Percentiles rank a stretch among this genome's conserved stretches.
Evolutionary conservation across 2,113 vertebrate genomes (phyloP).

Genomic region (Pseudorhombus dupliciocellatus): DNA sequence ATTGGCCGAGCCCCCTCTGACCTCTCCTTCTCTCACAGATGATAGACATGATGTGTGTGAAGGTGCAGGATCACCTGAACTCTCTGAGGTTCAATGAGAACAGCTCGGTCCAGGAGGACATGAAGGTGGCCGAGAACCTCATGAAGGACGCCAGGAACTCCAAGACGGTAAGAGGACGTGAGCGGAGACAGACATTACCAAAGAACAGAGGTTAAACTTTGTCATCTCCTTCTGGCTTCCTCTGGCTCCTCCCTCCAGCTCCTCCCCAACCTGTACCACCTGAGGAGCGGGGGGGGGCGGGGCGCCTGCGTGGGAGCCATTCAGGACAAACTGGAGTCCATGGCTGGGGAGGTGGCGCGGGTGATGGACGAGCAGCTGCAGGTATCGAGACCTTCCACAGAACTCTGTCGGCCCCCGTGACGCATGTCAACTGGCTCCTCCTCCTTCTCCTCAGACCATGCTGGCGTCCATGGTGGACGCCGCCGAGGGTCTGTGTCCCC

Average conservation of each 20-base stretch:
- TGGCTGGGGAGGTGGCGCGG: slow-evolving; percentile 90
- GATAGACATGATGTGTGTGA: slow-evolving; percentile 95
- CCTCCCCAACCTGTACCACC: slow-evolving; percentile 92
- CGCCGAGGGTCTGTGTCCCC: slow-evolving; percentile 92
- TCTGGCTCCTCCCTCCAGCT: slow-evolving; percentile 77
- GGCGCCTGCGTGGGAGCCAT: slow-evolving; percentile 85
- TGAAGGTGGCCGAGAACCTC: slow-evolving; percentile 88
- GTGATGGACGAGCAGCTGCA: slow-evolving; percentile 95
- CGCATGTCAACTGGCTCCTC: not conserved
- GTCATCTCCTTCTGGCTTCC: not conserved
- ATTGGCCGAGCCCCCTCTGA: not conserved
- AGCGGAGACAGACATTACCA: not conserved
- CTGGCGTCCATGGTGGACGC: slow-evolving; percentile 93
- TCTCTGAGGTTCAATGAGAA: slow-evolving; percentile 87
- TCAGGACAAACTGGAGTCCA: slow-evolving; percentile 90
- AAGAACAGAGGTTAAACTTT: too few relatives aligned
- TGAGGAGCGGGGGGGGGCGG: slow-evolving; percentile 74
- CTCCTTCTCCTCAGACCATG: slow-evolving; percentile 76
- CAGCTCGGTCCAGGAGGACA: slow-evolving; percentile 86
- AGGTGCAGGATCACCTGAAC: slow-evolving; percentile 97
- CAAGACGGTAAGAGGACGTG: slow-evolving; percentile 85
- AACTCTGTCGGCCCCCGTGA: too few relatives aligned
- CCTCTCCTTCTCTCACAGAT: slow-evolving; percentile 78
- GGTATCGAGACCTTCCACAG: slow-evolving; percentile 73
- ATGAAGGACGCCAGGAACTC: slow-evolving; percentile 95